These are phyloP conservation scores for Petrocephalus schoutedeni DNA, from an alignment of 2,797 vertebrate genomes.

Conservation along the genomic window DNA sequence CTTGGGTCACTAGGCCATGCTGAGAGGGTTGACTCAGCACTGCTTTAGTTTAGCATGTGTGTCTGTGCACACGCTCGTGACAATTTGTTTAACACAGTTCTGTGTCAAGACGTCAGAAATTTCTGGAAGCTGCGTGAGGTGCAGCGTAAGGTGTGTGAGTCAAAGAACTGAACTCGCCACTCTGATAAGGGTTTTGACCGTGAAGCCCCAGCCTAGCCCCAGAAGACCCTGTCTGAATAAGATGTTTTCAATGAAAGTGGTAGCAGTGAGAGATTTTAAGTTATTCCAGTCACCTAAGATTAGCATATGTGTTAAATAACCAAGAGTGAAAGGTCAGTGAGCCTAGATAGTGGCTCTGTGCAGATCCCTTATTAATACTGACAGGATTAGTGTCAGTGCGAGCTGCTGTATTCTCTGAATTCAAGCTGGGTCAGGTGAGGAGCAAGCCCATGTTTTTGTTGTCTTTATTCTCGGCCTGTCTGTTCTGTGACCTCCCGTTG, in stretches of 20 bases:
- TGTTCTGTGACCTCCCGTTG: neutral
- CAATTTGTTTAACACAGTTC: neutral
- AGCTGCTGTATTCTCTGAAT: neutral
- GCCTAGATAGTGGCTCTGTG: neutral
- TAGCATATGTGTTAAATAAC: slow-evolving; percentile 4
- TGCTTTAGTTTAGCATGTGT: neutral
- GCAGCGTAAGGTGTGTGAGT: neutral
- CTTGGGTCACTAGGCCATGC: neutral
- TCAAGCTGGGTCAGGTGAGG: neutral
- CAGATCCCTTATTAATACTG: neutral
- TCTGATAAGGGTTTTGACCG: neutral
- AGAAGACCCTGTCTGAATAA: neutral
- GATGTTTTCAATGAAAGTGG: neutral
- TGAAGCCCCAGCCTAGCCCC: neutral
- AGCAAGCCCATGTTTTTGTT: neutral
- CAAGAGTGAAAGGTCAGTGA: neutral
- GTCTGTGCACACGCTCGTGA: neutral
- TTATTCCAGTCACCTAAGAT: neutral
- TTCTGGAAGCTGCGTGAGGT: neutral
- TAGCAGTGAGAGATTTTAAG: neutral
- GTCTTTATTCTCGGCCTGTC: neutral
- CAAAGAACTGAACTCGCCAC: neutral
- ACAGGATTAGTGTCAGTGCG: neutral
- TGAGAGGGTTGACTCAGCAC: neutral
- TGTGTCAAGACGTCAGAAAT: neutral